phyloP scores from a whole-genome alignment of 1,140 invertebrate genomes.

The Bombus confusus region DNA sequence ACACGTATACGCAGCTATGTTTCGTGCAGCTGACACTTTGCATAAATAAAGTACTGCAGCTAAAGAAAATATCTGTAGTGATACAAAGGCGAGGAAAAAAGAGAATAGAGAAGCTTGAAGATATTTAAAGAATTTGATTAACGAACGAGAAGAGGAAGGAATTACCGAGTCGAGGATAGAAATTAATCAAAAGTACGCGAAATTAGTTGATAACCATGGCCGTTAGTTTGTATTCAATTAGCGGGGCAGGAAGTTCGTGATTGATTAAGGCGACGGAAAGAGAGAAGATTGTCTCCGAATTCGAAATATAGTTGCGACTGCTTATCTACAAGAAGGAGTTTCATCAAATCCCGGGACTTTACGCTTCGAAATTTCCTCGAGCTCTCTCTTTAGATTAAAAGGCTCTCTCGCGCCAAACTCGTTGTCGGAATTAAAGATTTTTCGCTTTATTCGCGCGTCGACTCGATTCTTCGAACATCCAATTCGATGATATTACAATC shows the following conservation, averaged over 20 bases:
- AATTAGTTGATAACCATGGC: not conserved
- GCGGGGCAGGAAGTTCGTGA: not conserved
- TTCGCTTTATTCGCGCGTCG: not conserved
- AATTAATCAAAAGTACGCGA: slow-evolving; percentile 1
- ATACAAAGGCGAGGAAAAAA: too few relatives aligned
- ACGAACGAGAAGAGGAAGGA: not conserved
- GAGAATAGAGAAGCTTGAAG: too few relatives aligned
- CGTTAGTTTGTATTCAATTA: slow-evolving; percentile 17
- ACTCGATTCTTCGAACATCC: not conserved
- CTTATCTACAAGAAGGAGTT: not conserved
- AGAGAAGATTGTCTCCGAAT: not conserved
- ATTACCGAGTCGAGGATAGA: slow-evolving; percentile 38
- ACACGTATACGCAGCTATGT: too few relatives aligned
- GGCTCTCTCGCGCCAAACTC: too few relatives aligned
- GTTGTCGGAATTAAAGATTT: not conserved
- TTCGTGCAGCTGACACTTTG: too few relatives aligned
- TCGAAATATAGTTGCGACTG: slow-evolving; percentile 3
- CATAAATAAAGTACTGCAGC: too few relatives aligned
- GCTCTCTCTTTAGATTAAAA: too few relatives aligned
- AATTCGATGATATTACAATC: not conserved
- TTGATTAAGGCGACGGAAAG: not conserved
- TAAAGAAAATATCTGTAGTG: too few relatives aligned
- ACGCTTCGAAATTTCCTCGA: too few relatives aligned
- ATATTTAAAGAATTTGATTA: not conserved
- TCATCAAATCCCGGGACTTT: not conserved